These are phyloP conservation scores for Gymnocephalus cernua DNA, from an alignment of 2,113 vertebrate genomes.

Conservation along the genomic window DNA sequence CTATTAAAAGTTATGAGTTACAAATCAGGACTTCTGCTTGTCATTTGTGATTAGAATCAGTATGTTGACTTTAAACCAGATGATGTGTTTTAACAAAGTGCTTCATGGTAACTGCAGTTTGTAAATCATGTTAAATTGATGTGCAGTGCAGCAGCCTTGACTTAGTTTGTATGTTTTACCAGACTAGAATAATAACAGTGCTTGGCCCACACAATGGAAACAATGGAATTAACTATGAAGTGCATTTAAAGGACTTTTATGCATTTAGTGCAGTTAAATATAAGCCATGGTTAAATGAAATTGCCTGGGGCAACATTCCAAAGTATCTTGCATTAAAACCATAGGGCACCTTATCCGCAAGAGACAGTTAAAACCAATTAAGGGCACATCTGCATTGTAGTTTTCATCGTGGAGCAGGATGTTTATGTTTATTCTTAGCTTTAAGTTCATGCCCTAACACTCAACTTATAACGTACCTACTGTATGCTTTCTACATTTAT, in stretches of 20 bases:
- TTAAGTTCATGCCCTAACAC: neutral
- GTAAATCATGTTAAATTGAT: neutral
- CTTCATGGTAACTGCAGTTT: neutral
- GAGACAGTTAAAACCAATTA: neutral
- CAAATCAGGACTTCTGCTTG: neutral
- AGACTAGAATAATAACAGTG: neutral
- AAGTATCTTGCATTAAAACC: conserved; percentile 9
- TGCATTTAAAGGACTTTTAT: neutral
- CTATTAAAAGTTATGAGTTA: neutral
- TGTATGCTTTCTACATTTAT: neutral
- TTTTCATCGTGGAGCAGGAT: neutral
- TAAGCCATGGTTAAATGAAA: neutral
- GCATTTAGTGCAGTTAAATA: neutral
- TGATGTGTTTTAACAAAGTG: neutral
- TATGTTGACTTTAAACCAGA: neutral
- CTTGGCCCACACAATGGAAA: no score
- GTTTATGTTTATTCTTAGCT: neutral
- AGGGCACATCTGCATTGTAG: neutral
- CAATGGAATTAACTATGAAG: no score
- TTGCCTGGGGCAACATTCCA: neutral
- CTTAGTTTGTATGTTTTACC: neutral
- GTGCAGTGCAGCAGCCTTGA: neutral
- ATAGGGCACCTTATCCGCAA: neutral
- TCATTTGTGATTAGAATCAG: neutral
- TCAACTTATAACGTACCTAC: neutral